Conservation (phyloP, 2,113 vertebrate species). For the Paradoxurus hermaphroditus region DNA sequence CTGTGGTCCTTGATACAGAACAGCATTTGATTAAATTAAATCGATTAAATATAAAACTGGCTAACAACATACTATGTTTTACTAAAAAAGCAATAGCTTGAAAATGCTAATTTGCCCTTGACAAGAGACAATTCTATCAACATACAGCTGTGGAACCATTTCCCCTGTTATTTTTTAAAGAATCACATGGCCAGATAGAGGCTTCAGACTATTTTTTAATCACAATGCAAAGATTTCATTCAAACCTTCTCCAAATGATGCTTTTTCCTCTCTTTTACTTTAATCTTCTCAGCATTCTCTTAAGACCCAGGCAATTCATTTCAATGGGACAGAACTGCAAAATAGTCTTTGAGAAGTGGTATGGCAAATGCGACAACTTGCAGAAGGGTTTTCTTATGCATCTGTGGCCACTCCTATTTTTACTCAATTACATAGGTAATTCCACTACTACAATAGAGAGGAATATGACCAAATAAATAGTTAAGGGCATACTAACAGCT, state of each 20-base stretch:
- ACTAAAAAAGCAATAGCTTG: conserved; percentile 17
- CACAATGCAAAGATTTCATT: conserved; percentile 1
- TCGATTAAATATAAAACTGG: background rate
- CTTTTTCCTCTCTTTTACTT: background rate
- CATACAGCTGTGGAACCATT: background rate
- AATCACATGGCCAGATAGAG: background rate
- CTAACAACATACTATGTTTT: background rate
- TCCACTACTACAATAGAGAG: background rate
- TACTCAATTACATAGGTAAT: conserved; percentile 33
- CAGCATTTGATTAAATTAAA: conserved; percentile 5
- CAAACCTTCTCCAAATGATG: background rate
- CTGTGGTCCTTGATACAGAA: background rate
- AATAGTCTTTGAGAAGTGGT: background rate
- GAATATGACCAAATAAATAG: background rate
- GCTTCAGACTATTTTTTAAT: background rate
- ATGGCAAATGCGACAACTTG: background rate
- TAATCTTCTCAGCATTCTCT: background rate
- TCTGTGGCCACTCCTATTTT: conserved; percentile 17
- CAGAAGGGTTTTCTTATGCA: background rate
- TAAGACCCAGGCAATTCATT: conserved; percentile 36
- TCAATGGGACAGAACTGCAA: conserved; percentile 12
- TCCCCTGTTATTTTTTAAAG: conserved; percentile 9
- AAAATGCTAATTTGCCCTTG: conserved; percentile 21
- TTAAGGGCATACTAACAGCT: background rate
- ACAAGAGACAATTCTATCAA: conserved; percentile 29